A percentile compares a stretch with the other conserved stretches of the same genome.
Conservation (phyloP, 2,888 invertebrate species). For the Fragum whitleyi region DNA sequence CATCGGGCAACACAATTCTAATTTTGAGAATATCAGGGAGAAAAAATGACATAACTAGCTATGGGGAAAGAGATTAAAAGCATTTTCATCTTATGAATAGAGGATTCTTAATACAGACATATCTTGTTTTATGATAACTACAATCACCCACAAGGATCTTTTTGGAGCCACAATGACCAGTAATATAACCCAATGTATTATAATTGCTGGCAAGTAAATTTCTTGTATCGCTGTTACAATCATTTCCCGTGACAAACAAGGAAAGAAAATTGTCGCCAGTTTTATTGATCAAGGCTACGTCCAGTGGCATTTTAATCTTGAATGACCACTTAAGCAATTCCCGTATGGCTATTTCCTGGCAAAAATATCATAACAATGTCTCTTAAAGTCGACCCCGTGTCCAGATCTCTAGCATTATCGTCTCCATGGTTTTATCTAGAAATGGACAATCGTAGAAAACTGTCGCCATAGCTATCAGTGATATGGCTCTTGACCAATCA, state of each 20-base stretch:
- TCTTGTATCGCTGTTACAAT: background rate
- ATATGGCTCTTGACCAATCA: constrained; percentile 30
- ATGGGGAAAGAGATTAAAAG: too few relatives aligned
- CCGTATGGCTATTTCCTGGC: constrained; percentile 26
- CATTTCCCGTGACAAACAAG: constrained; percentile 22
- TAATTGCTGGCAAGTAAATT: constrained; percentile 21
- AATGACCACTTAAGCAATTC: constrained; percentile 30
- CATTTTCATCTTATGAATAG: background rate
- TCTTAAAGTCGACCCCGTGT: constrained; percentile 10
- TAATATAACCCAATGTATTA: constrained; percentile 18
- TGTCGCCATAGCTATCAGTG: constrained; percentile 27
- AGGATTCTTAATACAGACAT: background rate
- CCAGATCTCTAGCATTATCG: constrained; percentile 3
- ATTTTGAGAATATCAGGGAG: too few relatives aligned
- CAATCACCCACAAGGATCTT: constrained; percentile 19
- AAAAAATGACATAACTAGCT: too few relatives aligned
- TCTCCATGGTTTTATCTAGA: constrained; percentile 20
- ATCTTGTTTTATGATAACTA: constrained; percentile 15
- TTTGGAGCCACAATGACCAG: constrained; percentile 25
- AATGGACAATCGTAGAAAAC: constrained; percentile 23
- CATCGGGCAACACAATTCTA: too few relatives aligned
- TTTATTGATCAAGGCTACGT: constrained; percentile 9
- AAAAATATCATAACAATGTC: constrained; percentile 25
- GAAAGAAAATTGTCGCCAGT: constrained; percentile 19
- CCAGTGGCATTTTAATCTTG: constrained; percentile 23